phyloP scores from a whole-genome alignment of 2,113 vertebrate species.

The Candoia aspera region DNA sequence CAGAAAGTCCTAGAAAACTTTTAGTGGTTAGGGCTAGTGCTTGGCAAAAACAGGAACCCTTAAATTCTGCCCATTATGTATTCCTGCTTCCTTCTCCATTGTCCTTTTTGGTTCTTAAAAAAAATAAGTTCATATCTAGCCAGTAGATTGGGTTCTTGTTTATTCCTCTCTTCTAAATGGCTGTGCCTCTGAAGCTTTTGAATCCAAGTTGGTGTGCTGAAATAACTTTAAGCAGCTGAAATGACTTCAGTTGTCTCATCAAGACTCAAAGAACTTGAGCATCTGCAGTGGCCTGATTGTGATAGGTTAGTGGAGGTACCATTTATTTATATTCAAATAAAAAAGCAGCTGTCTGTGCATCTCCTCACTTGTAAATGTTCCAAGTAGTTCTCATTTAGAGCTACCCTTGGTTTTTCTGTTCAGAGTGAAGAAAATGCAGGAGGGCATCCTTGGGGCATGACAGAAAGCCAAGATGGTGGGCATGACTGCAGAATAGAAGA shows the following conservation, averaged over 20 bases:
- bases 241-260: not conserved
- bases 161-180: not conserved
- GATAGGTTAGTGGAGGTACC: not conserved
- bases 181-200: not conserved
- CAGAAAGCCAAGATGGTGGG: not conserved
- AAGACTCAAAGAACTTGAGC: too few species aligned
- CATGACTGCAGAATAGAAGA: not conserved
- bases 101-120: not conserved
- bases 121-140: not conserved
- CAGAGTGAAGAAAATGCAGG: not conserved
- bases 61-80: constrained; percentile 16
- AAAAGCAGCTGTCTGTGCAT: not conserved
- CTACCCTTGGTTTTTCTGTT: not conserved
- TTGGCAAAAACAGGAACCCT: not conserved
- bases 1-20: not conserved
- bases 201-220: not conserved
- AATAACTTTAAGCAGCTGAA: not conserved
- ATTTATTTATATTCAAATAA: not conserved
- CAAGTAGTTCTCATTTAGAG: not conserved
- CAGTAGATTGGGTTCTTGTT: too few species aligned
- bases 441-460: not conserved
- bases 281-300: not conserved
- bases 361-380: not conserved
- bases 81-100: not conserved
- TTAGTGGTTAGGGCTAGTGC: not conserved